Conservation (phyloP, 2,113 vertebrate species). For the Emydocephalus ijimae region DNA sequence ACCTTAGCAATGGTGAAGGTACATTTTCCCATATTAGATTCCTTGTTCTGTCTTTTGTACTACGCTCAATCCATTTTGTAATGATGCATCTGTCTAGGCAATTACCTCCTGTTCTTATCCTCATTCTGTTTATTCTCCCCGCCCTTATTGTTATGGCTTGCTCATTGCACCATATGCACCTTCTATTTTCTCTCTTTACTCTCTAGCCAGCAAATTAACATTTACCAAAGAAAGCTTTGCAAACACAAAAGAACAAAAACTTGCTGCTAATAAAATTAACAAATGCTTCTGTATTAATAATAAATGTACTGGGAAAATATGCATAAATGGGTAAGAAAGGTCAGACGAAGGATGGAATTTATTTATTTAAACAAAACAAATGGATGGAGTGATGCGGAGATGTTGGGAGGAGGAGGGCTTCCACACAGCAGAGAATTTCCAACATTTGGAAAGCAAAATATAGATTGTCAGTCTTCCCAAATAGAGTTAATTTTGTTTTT, state of each 20-base stretch:
- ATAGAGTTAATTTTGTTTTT: conserved; percentile 60
- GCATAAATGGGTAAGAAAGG: conserved; percentile 1
- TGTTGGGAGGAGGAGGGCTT: background rate
- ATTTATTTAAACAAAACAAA: background rate
- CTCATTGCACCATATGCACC: background rate
- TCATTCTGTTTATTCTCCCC: background rate
- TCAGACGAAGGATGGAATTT: conserved; percentile 1
- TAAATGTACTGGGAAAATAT: background rate
- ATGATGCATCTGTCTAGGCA: background rate
- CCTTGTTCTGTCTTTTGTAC: background rate
- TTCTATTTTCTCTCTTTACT: background rate
- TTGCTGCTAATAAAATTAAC: background rate
- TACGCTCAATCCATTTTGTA: background rate
- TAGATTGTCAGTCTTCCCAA: conserved; percentile 35
- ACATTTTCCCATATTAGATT: background rate
- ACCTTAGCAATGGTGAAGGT: background rate
- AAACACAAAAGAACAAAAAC: background rate
- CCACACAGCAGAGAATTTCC: conserved; percentile 18
- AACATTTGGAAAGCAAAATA: conserved; percentile 39
- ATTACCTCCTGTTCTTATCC: background rate
- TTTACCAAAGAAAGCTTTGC: background rate
- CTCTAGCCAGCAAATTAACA: background rate
- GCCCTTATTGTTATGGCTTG: background rate
- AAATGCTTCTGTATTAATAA: conserved; percentile 4
- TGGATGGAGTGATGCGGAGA: background rate